Evolutionary conservation across 2,888 invertebrate genomes (phyloP).

Genomic region (Drosophila mayaguana): DNA sequence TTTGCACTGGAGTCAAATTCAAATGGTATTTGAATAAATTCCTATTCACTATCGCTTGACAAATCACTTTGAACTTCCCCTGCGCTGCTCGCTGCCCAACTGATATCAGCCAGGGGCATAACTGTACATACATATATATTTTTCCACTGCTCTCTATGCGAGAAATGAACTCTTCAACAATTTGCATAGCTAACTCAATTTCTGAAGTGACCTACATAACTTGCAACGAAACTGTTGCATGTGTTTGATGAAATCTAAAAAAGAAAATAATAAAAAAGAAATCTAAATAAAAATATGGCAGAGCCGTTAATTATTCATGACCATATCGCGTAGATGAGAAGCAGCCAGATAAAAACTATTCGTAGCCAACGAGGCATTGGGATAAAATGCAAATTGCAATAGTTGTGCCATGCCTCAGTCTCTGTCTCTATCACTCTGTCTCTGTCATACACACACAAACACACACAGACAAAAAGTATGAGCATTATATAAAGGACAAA

Average conservation of each 20-base stretch:
- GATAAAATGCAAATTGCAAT: slow-evolving; percentile 52
- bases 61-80: background rate
- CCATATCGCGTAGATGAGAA: slow-evolving; percentile 39
- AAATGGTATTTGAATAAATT: background rate
- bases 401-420: slow-evolving; percentile 21
- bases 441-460: slow-evolving; percentile 8
- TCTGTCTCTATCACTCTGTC: slow-evolving; percentile 1
- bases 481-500: slow-evolving; percentile 54
- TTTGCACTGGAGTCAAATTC: background rate
- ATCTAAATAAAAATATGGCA: slow-evolving; percentile 1
- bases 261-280: background rate
- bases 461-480: slow-evolving; percentile 11
- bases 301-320: slow-evolving; percentile 17
- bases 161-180: slow-evolving; percentile 16
- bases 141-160: slow-evolving; percentile 46
- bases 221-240: slow-evolving; percentile 26
- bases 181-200: slow-evolving; percentile 27
- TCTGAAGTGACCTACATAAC: slow-evolving; percentile 19
- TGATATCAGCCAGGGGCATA: slow-evolving; percentile 10
- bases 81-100: slow-evolving; percentile 1
- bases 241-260: slow-evolving; percentile 20
- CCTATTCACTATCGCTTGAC: background rate
- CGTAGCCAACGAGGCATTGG: slow-evolving; percentile 30
- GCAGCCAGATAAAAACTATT: slow-evolving; percentile 30
- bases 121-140: slow-evolving; percentile 48